Base-by-base conservation (phyloP, 2,888 invertebrate genomes). In the Trilocha varians region DNA sequence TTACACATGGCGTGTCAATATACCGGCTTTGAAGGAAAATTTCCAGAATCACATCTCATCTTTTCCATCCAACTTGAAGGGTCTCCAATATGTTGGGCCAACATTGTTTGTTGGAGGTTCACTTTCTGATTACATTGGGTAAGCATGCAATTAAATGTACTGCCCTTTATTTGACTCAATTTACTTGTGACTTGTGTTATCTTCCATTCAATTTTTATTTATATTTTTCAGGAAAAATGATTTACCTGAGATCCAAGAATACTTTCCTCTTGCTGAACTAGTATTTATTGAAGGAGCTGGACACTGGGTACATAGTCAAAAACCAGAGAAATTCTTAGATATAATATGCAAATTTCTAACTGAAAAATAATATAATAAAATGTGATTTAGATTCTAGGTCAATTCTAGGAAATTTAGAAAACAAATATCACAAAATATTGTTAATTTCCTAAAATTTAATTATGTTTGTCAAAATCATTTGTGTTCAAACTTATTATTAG, bases 281-380 rank as follows among this genome's bases (percentile, higher is more conserved):
- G 70, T 84, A 37, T 91, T 90, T 53, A 88, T 97, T 40, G 87
- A 90, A 39, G 93, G 92, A 32, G 94, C 98, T 5, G 96, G 96
- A 0, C 98, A 99, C 73, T 95, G 97, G 94, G 91, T 98, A 1
- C 98, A 99, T 69, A 91, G 94, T 50, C 97, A 98, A 48, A 93
- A 96, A 67, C 96, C 98, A 1, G 75, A 87, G 5, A 90, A 92
- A 50, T 96, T 97, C 70, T 70, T 95, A 16, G 87, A 90, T 39
- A 56, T 87, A 39, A 83, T 91, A 32, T 78, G 88, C 52, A 85
- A 87, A 51, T 94, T 93, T 73, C 69, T 93, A 49, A 84, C 87
- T 55, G 76, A 78, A 32, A 85, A 83, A 57, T 84, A 64, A 52
- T 13, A 35, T 40, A 36, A 13, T 18, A 36, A 42, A 11, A 16